These are phyloP conservation scores for Nesidiocoris tenuis DNA, from an alignment of 2,888 invertebrate genomes.

Conservation along the genomic window DNA sequence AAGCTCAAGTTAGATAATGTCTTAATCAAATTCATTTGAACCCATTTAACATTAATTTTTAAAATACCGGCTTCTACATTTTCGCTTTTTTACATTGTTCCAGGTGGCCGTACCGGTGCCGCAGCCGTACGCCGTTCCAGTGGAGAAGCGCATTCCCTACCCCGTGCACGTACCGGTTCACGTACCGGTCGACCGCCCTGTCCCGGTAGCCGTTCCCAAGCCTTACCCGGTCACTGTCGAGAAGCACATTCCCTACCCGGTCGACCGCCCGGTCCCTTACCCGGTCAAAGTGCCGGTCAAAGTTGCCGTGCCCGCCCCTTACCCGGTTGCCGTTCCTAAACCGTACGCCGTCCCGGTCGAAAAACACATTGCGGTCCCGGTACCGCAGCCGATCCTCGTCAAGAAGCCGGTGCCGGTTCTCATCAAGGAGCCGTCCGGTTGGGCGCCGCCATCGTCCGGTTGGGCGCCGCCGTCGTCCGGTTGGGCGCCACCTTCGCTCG, in stretches of 20 bases:
- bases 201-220: slow-evolving; percentile 54
- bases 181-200: slow-evolving; percentile 54
- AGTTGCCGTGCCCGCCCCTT: slow-evolving; percentile 51
- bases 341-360: slow-evolving; percentile 55
- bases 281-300: slow-evolving; percentile 52
- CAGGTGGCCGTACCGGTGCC: slow-evolving; percentile 56
- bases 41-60: slow-evolving; percentile 51
- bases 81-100: slow-evolving; percentile 34
- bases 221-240: slow-evolving; percentile 56
- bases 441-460: background rate
- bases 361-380: slow-evolving; percentile 58
- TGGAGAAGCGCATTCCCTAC: slow-evolving; percentile 58
- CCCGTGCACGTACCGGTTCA: slow-evolving; percentile 54
- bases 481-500: background rate
- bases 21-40: no score
- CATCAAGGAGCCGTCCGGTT: slow-evolving; percentile 51
- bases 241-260: slow-evolving; percentile 57
- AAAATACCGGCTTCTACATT: slow-evolving; percentile 57
- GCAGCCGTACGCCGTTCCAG: slow-evolving; percentile 59
- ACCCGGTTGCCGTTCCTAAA: slow-evolving; percentile 54
- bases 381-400: slow-evolving; percentile 60
- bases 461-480: background rate
- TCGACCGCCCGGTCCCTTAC: slow-evolving; percentile 58
- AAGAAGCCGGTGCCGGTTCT: slow-evolving; percentile 59
- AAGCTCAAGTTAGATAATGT: no score